Evolutionary conservation across 2,797 vertebrate species (phyloP).

Genomic region (Pangasius larnaudii): DNA sequence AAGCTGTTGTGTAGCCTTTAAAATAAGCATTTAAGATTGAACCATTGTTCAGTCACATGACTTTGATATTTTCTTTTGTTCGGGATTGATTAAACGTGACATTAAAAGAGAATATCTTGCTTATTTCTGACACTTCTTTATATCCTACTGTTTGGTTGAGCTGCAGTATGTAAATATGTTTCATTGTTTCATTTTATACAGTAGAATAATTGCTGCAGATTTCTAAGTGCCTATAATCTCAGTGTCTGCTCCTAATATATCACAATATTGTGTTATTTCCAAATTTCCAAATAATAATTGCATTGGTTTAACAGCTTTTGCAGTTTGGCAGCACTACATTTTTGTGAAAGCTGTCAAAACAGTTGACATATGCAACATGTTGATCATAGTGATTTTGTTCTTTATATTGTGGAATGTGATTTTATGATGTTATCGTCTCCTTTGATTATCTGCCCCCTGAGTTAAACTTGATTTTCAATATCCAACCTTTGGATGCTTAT

Average conservation of each 20-base stretch:
- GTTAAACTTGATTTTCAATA: not conserved
- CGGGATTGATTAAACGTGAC: not conserved
- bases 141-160: not conserved
- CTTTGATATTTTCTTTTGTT: not conserved
- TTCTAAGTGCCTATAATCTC: not conserved
- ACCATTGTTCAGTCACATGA: conserved; percentile 10
- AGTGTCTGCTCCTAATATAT: not conserved
- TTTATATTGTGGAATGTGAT: not conserved
- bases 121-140: not conserved
- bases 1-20: not conserved
- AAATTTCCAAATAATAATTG: not conserved
- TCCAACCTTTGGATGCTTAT: not conserved
- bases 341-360: conserved; percentile 1
- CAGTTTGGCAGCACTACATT: not conserved
- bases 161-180: not conserved
- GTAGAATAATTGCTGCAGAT: not conserved
- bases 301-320: not conserved
- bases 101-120: not conserved
- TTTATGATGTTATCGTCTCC: not conserved
- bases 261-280: conserved; percentile 10
- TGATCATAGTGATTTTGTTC: not conserved
- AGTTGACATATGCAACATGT: not conserved
- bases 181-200: not conserved
- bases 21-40: not conserved
- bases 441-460: not conserved